Evolutionary conservation across 1,140 invertebrate genomes (phyloP), one percentile per base, ranked within the genome.

Genomic region (Monochamus saltuarius): DNA sequence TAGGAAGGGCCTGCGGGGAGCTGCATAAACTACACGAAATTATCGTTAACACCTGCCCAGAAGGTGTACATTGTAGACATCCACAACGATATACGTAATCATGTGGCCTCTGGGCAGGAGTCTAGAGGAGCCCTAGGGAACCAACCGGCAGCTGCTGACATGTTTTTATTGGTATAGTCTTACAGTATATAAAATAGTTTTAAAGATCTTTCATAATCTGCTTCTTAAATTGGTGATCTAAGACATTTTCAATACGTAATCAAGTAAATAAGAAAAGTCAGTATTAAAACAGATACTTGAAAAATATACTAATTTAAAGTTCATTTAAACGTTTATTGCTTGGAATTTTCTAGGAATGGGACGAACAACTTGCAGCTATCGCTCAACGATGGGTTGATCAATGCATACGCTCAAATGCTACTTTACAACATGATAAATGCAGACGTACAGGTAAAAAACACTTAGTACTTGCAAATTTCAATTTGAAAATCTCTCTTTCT

Each of bases 371-470:
- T 17, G 59, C 49, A 40, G 40, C 39, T 36, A 65, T 65, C 14
- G 64, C 64, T 22, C 64, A 65, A 43, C 58, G 59, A 46, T 65
- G 64, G 64, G 64, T 51, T 14, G 59, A 62, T 55, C 59, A 62
- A 52, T 65, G 64, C 16, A 17, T 65, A 3, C 7, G 13, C 7
- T 9, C 61, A 34, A 56, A 54, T 22, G 42, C 60, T 7, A 53
- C 35, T n/a, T 38, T 38, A 36, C 64, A 65, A 61, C 59, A 65
- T 42, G 64, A 65, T 39, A n/a, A 43, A 34, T 61, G 59, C 13
- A 50, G 52, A 22, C 54, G 37, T 43, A 61, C 59, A n/a, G 50
- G 64, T 65, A 59, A 36, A 39, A 43, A 22, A 17, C 35, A 16
- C 34, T 10, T 22, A 14, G 22, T 40, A 17, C 22, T 29, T 29